These are phyloP conservation scores for Octodon degus DNA, from an alignment of 2,113 vertebrate species.

Conservation along the genomic window DNA sequence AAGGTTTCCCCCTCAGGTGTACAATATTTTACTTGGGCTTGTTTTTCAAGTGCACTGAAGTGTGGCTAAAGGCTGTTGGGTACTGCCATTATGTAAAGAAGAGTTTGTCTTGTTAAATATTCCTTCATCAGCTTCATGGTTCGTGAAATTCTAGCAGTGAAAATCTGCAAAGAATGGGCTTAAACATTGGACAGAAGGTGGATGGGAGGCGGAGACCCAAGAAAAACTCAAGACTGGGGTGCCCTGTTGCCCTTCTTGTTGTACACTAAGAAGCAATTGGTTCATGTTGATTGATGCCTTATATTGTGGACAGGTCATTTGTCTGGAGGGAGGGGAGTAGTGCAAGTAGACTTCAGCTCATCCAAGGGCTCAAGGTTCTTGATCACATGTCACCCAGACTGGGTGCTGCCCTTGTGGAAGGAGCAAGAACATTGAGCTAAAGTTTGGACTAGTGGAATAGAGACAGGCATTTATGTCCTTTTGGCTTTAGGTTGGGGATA, in stretches of 20 bases:
- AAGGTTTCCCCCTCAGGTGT: conserved; percentile 38
- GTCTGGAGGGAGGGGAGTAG: conserved; percentile 42
- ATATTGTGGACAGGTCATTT: conserved; percentile 82
- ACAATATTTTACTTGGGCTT: conserved; percentile 81
- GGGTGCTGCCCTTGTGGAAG: conserved; percentile 50
- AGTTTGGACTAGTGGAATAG: background rate
- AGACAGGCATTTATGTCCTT: conserved; percentile 70
- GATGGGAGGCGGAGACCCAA: background rate
- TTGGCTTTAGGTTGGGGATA: conserved; percentile 62
- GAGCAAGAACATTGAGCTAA: background rate
- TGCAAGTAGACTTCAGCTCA: conserved; percentile 76
- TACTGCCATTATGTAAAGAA: conserved; percentile 88
- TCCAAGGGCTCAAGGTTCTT: conserved; percentile 82
- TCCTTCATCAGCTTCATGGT: conserved; percentile 87
- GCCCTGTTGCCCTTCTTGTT: conserved; percentile 79
- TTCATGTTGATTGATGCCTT: conserved; percentile 79
- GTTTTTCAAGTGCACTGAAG: conserved; percentile 86
- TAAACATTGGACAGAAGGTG: conserved; percentile 67
- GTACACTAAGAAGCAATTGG: conserved; percentile 81
- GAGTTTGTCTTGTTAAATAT: conserved; percentile 92
- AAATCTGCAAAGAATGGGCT: conserved; percentile 70
- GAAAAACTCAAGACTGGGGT: conserved; percentile 66
- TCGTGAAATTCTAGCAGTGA: conserved; percentile 86
- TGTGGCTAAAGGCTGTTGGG: conserved; percentile 91
- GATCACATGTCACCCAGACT: conserved; percentile 55